A percentile compares a stretch with the other conserved stretches of the same genome.
These are phyloP conservation scores for Ispidina lecontei DNA, from an alignment of 2,797 vertebrate genomes.

Conservation along the genomic window DNA sequence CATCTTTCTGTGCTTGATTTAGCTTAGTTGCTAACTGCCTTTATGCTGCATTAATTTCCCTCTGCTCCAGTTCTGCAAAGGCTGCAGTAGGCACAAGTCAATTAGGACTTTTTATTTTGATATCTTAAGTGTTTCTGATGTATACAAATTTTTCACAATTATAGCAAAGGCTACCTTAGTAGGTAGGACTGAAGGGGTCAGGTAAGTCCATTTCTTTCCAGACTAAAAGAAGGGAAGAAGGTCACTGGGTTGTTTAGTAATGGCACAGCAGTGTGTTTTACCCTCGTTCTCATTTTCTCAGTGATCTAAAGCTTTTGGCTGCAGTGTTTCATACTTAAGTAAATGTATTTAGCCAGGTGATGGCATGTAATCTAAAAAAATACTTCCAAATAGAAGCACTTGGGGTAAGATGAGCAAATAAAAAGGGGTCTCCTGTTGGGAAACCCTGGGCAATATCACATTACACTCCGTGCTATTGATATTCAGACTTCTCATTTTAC, in stretches of 20 bases:
- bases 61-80: not conserved
- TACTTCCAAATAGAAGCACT: not conserved
- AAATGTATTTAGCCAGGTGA: not conserved
- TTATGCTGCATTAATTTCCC: accelerated
- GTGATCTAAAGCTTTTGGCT: not conserved
- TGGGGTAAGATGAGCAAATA: not conserved
- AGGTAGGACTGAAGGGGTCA: not conserved
- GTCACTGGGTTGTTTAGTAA: not conserved
- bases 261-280: not conserved
- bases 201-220: not conserved
- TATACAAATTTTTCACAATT: not conserved
- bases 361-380: not conserved
- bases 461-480: not conserved
- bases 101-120: not conserved
- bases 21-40: not conserved
- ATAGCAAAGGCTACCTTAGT: not conserved
- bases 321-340: not conserved
- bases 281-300: not conserved
- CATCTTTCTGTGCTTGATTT: not conserved
- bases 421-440: not conserved
- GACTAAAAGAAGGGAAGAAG: not conserved
- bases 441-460: not conserved
- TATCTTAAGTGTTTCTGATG: not conserved
- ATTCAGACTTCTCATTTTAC: not conserved
- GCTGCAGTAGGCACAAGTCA: not conserved